Conservation (phyloP, 2,113 vertebrate species). For the Cisticola juncidis region DNA sequence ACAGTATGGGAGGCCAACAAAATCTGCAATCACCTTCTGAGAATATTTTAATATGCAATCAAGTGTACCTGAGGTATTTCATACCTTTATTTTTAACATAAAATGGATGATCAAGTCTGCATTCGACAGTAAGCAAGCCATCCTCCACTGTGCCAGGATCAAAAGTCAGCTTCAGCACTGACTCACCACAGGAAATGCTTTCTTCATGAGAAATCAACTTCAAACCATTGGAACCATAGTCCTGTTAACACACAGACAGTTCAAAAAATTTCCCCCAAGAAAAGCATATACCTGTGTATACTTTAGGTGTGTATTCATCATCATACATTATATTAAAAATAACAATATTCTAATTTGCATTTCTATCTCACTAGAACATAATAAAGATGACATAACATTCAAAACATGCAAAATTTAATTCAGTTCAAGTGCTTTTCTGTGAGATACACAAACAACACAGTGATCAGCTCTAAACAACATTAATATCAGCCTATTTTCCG, state of each 20-base stretch:
- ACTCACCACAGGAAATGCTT: conserved; percentile 90
- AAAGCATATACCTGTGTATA: not conserved
- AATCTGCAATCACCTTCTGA: conserved; percentile 22
- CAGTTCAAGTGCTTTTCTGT: not conserved
- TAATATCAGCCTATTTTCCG: not conserved
- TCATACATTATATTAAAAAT: not conserved
- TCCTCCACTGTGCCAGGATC: conserved; percentile 91
- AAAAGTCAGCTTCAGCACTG: conserved; percentile 94
- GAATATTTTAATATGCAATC: not conserved
- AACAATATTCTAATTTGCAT: not conserved
- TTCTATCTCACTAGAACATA: not conserved
- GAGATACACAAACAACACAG: not conserved
- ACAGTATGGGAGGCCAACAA: not conserved
- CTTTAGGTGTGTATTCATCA: not conserved
- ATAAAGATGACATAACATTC: not conserved
- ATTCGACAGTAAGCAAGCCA: conserved; percentile 90
- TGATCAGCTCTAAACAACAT: not conserved
- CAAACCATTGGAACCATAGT: conserved; percentile 90
- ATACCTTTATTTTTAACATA: conserved; percentile 98
- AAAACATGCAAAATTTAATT: not conserved
- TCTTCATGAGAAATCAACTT: conserved; percentile 94
- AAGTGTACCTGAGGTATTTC: not conserved
- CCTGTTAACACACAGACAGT: conserved; percentile 69
- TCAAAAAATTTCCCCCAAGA: not conserved
- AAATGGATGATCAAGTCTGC: conserved; percentile 95